phyloP scores from a whole-genome alignment of 1,140 invertebrate species.

The Bursaphelenchus mucronatus region DNA sequence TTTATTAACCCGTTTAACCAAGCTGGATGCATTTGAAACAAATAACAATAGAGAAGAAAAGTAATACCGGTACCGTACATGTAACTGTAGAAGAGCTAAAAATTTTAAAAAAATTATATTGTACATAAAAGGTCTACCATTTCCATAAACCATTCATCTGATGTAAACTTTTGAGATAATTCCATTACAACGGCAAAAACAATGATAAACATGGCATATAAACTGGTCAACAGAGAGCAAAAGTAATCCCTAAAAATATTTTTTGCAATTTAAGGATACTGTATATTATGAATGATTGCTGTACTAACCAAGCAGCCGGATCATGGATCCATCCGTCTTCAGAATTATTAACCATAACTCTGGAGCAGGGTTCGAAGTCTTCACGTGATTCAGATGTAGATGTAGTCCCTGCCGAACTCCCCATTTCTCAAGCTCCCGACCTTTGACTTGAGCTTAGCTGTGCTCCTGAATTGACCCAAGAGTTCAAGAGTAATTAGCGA shows the following conservation, averaged over 20 bases:
- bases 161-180: constrained; percentile 56
- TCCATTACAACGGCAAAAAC: constrained; percentile 57
- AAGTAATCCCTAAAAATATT: constrained; percentile 51
- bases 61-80: constrained; percentile 57
- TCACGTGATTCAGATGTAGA: constrained; percentile 1
- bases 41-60: constrained; percentile 55
- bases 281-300: not conserved
- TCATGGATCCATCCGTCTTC: constrained; percentile 43
- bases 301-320: constrained; percentile 34
- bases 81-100: constrained; percentile 56
- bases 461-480: not conserved
- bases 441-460: not conserved
- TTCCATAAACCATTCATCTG: constrained; percentile 53
- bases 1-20: constrained; percentile 35
- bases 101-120: constrained; percentile 4
- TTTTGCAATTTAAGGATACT: constrained; percentile 6
- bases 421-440: not conserved
- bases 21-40: constrained; percentile 55
- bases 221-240: constrained; percentile 49
- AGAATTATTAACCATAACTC: not conserved
- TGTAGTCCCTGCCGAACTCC: not conserved
- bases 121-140: constrained; percentile 39
- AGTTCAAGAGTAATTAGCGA: not conserved
- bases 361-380: constrained; percentile 6
- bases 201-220: constrained; percentile 58